Conservation (phyloP, 2,888 invertebrate species). For the Eristalinus aeneus region DNA sequence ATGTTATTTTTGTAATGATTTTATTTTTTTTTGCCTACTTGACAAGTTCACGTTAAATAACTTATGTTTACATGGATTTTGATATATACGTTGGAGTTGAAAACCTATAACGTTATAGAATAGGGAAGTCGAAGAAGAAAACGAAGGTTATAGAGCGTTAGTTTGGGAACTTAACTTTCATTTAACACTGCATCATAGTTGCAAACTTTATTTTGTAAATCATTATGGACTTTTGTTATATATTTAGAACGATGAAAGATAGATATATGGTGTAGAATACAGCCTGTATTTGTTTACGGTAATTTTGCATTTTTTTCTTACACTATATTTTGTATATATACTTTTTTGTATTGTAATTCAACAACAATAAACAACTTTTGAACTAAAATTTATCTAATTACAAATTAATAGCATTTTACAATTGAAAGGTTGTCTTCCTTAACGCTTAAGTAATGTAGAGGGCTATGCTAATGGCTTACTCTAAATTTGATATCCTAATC, state of each 20-base stretch:
- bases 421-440: conserved; percentile 35
- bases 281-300: conserved; percentile 3
- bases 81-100: background rate
- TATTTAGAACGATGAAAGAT: conserved; percentile 7
- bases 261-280: conserved; percentile 24
- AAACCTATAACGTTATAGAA: background rate
- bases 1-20: conserved; percentile 21
- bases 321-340: conserved; percentile 7
- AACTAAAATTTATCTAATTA: conserved; percentile 45
- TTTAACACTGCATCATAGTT: background rate
- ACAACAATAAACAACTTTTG: conserved; percentile 48
- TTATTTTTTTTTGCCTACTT: background rate
- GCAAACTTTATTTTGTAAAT: background rate
- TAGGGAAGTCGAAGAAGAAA: background rate
- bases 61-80: background rate
- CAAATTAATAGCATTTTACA: conserved; percentile 36
- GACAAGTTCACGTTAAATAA: background rate
- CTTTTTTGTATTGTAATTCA: conserved; percentile 32
- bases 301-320: background rate
- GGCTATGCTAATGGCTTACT: conserved; percentile 5
- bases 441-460: conserved; percentile 43
- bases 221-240: background rate
- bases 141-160: background rate
- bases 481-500: conserved; percentile 65
- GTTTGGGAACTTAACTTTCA: background rate